These are phyloP conservation scores for Lynx canadensis DNA, from an alignment of 2,113 vertebrate species.

Conservation along the genomic window DNA sequence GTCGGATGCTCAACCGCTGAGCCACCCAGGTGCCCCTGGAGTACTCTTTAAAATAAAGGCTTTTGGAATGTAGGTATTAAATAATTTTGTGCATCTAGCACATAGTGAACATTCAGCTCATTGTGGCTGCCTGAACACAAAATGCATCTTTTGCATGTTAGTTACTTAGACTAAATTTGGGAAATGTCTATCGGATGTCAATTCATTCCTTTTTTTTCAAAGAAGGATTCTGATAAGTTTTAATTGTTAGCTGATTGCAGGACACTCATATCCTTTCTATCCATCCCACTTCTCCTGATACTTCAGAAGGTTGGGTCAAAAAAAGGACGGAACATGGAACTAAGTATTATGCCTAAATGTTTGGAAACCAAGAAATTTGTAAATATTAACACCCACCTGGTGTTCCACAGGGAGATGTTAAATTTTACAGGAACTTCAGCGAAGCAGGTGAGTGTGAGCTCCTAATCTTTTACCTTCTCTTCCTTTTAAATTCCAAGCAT, in stretches of 20 bases:
- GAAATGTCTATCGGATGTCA: background rate
- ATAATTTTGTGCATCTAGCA: background rate
- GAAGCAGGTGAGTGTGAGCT: background rate
- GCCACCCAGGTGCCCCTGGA: background rate
- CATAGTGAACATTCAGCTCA: background rate
- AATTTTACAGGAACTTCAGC: background rate
- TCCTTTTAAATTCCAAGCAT: background rate
- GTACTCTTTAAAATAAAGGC: background rate
- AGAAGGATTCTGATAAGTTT: background rate
- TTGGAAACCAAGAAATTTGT: background rate
- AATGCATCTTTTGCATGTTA: background rate
- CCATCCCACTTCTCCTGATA: background rate
- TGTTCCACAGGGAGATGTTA: background rate
- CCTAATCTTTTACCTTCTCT: background rate
- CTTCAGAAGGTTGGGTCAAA: background rate
- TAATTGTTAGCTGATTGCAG: background rate
- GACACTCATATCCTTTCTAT: background rate
- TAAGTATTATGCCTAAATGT: background rate
- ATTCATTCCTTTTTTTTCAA: background rate
- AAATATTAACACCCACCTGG: background rate
- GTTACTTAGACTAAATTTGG: background rate
- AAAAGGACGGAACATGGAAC: background rate
- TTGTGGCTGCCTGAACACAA: background rate
- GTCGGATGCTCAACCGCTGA: no score
- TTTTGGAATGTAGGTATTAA: background rate